Evolutionary conservation across 2,888 invertebrate species (phyloP).

Genomic region (Coleophora deauratella): DNA sequence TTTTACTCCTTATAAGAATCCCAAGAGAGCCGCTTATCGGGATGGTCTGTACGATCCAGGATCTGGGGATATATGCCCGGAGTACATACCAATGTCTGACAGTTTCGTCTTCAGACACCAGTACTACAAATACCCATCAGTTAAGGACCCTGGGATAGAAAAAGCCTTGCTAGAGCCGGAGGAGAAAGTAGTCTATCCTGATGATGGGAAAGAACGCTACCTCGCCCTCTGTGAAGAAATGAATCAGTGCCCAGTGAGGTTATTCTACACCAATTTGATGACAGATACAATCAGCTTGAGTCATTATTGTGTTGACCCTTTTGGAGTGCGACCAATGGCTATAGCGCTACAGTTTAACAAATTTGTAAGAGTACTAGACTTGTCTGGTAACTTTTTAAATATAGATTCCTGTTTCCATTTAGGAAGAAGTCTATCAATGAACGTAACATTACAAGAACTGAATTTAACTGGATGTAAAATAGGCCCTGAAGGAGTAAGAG

Average conservation of each 20-base stretch:
- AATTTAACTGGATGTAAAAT: conserved; percentile 50
- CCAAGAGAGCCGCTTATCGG: conserved; percentile 16
- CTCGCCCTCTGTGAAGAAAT: conserved; percentile 43
- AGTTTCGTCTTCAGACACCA: conserved; percentile 44
- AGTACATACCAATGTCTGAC: conserved; percentile 39
- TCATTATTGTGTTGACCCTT: conserved; percentile 46
- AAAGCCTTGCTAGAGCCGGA: conserved; percentile 36
- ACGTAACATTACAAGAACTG: conserved; percentile 34
- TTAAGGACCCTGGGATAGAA: conserved; percentile 48
- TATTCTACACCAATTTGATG: conserved; percentile 35
- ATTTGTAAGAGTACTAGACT: conserved; percentile 32
- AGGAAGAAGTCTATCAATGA: conserved; percentile 39
- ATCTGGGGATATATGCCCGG: conserved; percentile 44
- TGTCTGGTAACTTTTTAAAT: conserved; percentile 47
- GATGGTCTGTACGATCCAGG: conserved; percentile 39
- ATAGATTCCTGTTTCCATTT: conserved; percentile 50
- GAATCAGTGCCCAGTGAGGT: conserved; percentile 35
- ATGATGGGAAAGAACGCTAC: conserved; percentile 51
- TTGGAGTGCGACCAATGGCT: conserved; percentile 47
- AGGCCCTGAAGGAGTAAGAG: conserved; percentile 32
- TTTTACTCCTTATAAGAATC: conserved; percentile 16
- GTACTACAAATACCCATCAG: conserved; percentile 47
- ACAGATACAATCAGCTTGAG: conserved; percentile 35
- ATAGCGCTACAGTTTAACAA: conserved; percentile 39
- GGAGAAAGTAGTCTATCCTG: conserved; percentile 27